phyloP scores from a whole-genome alignment of 1,140 invertebrate genomes.

The Drepana arcuata region DNA sequence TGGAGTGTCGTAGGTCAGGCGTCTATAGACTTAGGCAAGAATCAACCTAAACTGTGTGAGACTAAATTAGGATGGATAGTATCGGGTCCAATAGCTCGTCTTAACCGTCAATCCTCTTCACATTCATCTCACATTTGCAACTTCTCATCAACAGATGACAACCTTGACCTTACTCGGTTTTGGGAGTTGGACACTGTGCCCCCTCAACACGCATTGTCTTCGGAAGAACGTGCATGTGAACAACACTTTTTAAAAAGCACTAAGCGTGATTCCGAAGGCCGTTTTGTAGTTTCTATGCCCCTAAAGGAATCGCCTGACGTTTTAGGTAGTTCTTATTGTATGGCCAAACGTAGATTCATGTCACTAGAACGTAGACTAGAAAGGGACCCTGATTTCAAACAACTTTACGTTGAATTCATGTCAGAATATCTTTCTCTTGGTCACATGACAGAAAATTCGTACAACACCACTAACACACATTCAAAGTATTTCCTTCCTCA shows the following conservation, averaged over 20 bases:
- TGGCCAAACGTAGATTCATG: slow-evolving; percentile 16
- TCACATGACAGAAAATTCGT: no score
- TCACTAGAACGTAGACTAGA: slow-evolving; percentile 22
- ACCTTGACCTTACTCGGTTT: slow-evolving; percentile 3
- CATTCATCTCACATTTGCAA: neutral
- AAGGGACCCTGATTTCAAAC: neutral
- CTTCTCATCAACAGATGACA: neutral
- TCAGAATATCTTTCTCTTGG: neutral
- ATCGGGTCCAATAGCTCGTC: no score
- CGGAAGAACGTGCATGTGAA: slow-evolving; percentile 14
- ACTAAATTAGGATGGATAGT: neutral
- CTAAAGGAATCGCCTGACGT: slow-evolving; percentile 12
- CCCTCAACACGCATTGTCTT: slow-evolving; percentile 1
- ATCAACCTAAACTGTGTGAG: neutral
- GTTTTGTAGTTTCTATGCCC: slow-evolving; percentile 16
- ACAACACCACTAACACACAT: no score
- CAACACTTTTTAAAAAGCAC: slow-evolving; percentile 10
- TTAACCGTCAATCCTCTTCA: neutral
- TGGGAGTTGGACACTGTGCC: slow-evolving; percentile 20
- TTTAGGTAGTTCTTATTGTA: slow-evolving; percentile 18
- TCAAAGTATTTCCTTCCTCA: slow-evolving; percentile 5
- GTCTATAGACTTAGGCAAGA: no score
- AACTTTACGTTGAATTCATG: neutral
- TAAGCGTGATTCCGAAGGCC: slow-evolving; percentile 10
- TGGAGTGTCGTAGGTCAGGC: no score